Percentiles rank a stretch among this genome's conserved stretches.
Evolutionary conservation across 2,113 vertebrate genomes (phyloP).

Genomic region (Podarcis muralis): DNA sequence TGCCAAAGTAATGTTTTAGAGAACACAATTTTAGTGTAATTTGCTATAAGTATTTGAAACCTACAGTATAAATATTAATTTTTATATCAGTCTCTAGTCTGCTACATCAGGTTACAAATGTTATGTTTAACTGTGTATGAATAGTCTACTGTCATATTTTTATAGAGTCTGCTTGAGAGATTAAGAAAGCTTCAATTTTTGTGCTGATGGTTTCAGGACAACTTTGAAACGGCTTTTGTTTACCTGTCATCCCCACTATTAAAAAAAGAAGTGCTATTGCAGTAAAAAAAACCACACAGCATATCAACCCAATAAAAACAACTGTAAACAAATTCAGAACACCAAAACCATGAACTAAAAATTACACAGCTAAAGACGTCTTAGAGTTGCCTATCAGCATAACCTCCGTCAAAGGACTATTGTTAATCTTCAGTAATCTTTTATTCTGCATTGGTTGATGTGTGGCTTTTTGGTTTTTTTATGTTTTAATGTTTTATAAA

Average conservation of each 20-base stretch:
- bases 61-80: not conserved
- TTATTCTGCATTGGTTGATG: no score
- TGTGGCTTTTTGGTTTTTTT: no score
- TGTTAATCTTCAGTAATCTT: no score
- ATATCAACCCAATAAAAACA: not conserved
- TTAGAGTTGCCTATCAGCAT: not conserved
- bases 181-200: not conserved
- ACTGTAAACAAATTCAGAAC: not conserved
- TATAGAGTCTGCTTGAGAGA: not conserved
- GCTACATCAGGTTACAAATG: not conserved
- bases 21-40: not conserved
- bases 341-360: not conserved
- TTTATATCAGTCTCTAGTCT: not conserved
- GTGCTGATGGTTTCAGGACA: not conserved
- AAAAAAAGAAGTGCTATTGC: not conserved
- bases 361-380: not conserved
- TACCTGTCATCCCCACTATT: not conserved
- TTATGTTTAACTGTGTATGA: not conserved
- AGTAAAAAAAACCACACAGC: not conserved
- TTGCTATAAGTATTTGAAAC: not conserved
- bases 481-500: no score
- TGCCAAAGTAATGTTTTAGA: slow-evolving; percentile 1
- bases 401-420: no score
- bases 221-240: not conserved
- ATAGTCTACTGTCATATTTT: not conserved